Base-by-base conservation (phyloP, 2,888 invertebrate genomes). In the Ceraclea dissimilis region DNA sequence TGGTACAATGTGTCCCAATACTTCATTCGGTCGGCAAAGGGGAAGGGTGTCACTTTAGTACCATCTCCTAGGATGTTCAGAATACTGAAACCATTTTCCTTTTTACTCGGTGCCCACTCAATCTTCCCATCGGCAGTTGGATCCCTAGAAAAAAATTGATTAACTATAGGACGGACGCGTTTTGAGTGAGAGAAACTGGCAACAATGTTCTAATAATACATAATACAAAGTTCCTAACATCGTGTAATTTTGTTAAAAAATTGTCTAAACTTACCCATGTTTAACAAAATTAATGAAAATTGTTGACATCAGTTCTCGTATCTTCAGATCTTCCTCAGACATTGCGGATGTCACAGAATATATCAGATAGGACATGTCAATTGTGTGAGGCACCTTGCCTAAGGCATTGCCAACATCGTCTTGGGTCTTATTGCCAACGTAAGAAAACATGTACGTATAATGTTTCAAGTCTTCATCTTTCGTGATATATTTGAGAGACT, bases 281-380 rank as follows among this genome's bases (percentile, higher is more conserved):
- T 77, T 79, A 0, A 83, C 84, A 67, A 85, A 85, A 64, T 84
- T 82, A 0, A 82, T 77, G 83, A 85, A 83, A 69, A 83, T 68
- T 18, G 71, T 67, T n/a, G 76, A 71, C 64, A 83, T 68, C 21
- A 72, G 70, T 20, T 74, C 67, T 4, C 75, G 69, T 8, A 80
- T 70, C 19, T 4, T 16, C 13, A 39, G 4, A 13, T 39, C 39
- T 39, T 16, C 16, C 2, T 39, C 39, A 39, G n/a, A n/a, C 39
- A 39, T 8, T 71, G 56, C 59, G 64, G 66, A 62, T 75, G 76
- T 2, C 66, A 67, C 22, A 68, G 66, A 13, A 4, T 8, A 39
- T 4, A 39, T 39, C 8, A 39, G 39, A 13, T 39, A 39, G 13
- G 39, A 13, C 16, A 13, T 16, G 16, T 39, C 39, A 39, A 39